Conservation (phyloP, 2,113 vertebrate species). For the Podiceps cristatus region DNA sequence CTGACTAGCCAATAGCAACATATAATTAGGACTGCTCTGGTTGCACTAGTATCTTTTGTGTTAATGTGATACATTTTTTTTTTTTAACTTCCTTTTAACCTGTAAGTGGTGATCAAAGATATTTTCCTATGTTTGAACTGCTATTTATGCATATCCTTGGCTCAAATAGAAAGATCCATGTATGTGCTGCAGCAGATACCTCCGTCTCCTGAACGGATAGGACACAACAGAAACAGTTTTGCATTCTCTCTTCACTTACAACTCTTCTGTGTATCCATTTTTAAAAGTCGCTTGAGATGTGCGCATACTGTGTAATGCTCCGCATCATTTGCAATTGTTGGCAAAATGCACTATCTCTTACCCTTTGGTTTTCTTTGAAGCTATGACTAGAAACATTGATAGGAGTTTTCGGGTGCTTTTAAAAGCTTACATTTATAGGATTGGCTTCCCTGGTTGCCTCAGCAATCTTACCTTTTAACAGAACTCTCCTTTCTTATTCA, state of each 20-base stretch:
- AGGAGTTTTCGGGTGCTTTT: neutral
- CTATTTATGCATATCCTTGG: neutral
- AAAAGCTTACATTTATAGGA: neutral
- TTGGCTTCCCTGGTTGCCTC: neutral
- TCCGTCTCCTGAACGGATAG: neutral
- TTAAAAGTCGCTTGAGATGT: neutral
- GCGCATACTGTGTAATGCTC: neutral
- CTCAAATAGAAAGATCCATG: neutral
- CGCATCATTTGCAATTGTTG: neutral
- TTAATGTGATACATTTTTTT: neutral
- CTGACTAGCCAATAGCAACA: slow-evolving; percentile 40
- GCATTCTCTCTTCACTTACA: neutral
- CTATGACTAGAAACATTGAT: neutral
- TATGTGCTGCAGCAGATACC: neutral
- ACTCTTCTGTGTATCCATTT: neutral
- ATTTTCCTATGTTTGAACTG: slow-evolving; percentile 47
- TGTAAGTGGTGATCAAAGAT: slow-evolving; percentile 49
- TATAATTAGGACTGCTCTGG: slow-evolving; percentile 54
- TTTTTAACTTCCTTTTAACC: slow-evolving; percentile 45
- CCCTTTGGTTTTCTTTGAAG: slow-evolving; percentile 16
- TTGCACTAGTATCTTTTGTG: slow-evolving; percentile 15
- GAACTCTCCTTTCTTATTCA: neutral
- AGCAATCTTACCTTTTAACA: neutral
- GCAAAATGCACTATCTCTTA: neutral
- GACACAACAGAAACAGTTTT: slow-evolving; percentile 1